Evolutionary conservation across 2,888 invertebrate species (phyloP).

Genomic region (Peribatodes rhomboidaria): DNA sequence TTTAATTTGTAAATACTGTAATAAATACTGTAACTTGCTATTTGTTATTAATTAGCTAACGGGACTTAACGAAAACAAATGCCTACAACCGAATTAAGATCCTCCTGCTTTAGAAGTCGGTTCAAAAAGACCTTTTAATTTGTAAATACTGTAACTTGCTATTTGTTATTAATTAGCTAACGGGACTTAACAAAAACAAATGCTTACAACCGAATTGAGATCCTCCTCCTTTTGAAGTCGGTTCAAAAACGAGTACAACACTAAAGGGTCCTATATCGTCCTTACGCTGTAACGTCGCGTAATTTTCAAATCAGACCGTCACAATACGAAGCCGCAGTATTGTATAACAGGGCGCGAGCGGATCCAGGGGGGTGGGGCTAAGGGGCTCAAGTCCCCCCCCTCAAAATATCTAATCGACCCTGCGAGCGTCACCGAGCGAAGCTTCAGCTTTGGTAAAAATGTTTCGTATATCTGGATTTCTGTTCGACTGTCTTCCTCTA

Average conservation of each 20-base stretch:
- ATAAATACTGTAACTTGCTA: neutral
- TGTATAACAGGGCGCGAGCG: slow-evolving; percentile 17
- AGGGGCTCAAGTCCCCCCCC: no score
- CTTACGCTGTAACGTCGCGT: slow-evolving; percentile 20
- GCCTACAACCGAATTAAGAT: no score
- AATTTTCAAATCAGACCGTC: slow-evolving; percentile 27
- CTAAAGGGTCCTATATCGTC: slow-evolving; percentile 1
- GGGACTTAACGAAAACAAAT: neutral
- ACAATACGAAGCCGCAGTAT: slow-evolving; percentile 17
- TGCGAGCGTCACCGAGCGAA: neutral
- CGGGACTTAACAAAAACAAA: neutral
- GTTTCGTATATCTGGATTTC: no score
- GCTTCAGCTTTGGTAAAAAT: no score
- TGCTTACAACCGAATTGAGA: no score
- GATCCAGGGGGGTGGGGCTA: no score
- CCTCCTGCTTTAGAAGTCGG: no score
- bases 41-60: neutral
- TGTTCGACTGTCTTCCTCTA: no score
- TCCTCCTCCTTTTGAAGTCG: no score
- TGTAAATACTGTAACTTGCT: no score
- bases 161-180: neutral
- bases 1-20: neutral
- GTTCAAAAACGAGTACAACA: neutral
- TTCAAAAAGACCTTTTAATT: no score
- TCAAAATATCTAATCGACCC: no score